Evolutionary conservation across 2,888 invertebrate species (phyloP), one percentile per base, ranked within the genome.

Genomic region (Macaria liturata): DNA sequence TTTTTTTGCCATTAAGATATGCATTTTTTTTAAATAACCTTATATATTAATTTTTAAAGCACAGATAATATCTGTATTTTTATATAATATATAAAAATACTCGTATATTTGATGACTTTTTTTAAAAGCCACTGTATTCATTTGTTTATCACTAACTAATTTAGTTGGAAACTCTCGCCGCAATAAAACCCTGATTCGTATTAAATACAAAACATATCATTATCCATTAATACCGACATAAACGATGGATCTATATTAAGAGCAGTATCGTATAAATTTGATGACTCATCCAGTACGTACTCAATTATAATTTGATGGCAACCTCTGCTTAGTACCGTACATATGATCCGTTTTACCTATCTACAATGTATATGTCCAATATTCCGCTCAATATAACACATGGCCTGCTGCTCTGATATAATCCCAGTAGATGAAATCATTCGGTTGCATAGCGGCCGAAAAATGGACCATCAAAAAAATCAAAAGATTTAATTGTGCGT

Each of bases 391-490:
- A 59, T 44, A 46, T 54, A 58, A 49, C 43, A 32, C 40, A 40
- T 49, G 53, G 53, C 46, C 57, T 42, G 44, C 37, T 32, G 59
- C 44, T 54, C 54, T 59, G 51, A n/a, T n/a, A 32, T 59, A 44
- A 47, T 48, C 57, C 43, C 59, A 57, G 59, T 65, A 63, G 61
- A 65, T 65, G 57, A 42, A 64, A 62, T 59, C 54, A 61, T 66
- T 61, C 50, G 54, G 51, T 39, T 59, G 53, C 54, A 59, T 53
- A 52, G 49, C 59, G 47, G 54, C 54, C 57, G 44, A 52, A 45
- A 48, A 59, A 59, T 51, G 52, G 49, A 34, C 54, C 47, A 49
- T 55, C 49, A 52, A 32, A 55, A 55, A 50, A 51, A 54, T 59
- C 46, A 45, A 43, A 20, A 20, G 47, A 37, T 42, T 46, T n/a